Percentiles rank a stretch among this genome's conserved stretches.
phyloP scores from a whole-genome alignment of 2,797 vertebrate species.

The Fistularia commersonii region DNA sequence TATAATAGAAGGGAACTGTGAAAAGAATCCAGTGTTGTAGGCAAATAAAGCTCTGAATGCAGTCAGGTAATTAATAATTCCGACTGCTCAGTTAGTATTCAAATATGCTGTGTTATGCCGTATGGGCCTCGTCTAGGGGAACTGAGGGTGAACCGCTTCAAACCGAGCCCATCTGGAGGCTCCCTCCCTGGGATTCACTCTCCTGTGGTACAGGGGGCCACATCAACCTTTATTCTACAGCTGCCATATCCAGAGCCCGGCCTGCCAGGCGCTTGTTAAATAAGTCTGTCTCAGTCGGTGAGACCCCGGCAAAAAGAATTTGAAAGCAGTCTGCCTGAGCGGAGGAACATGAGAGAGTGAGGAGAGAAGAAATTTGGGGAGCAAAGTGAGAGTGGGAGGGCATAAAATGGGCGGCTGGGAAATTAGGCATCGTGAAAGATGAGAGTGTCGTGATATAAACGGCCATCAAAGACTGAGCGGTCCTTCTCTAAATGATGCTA shows the following conservation, averaged over 20 bases:
- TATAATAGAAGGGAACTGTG: constrained; percentile 2
- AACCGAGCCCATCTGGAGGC: constrained; percentile 73
- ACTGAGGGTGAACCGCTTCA: constrained; percentile 62
- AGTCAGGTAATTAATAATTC: constrained; percentile 59
- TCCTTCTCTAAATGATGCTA: constrained; percentile 41
- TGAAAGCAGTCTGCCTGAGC: constrained; percentile 50
- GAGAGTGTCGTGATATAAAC: constrained; percentile 39
- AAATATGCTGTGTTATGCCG: constrained; percentile 61
- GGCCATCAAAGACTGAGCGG: constrained; percentile 52
- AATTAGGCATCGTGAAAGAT: constrained; percentile 32
- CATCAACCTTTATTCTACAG: constrained; percentile 58
- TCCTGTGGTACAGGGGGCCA: constrained; percentile 55
- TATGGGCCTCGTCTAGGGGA: constrained; percentile 54
- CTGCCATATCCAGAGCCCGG: constrained; percentile 60
- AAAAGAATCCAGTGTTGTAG: constrained; percentile 27
- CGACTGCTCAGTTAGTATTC: constrained; percentile 58
- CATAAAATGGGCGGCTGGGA: constrained; percentile 35
- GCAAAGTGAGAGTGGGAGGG: constrained; percentile 46
- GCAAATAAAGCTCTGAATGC: constrained; percentile 48
- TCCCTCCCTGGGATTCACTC: constrained; percentile 65
- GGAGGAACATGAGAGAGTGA: constrained; percentile 46
- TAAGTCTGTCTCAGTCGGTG: constrained; percentile 56
- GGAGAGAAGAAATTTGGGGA: constrained; percentile 53
- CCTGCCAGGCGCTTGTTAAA: constrained; percentile 65
- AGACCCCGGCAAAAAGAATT: constrained; percentile 54